Evolutionary conservation across 2,797 vertebrate genomes (phyloP), one percentile per base, ranked within the genome.

Genomic region (Trichosurus vulpecula): DNA sequence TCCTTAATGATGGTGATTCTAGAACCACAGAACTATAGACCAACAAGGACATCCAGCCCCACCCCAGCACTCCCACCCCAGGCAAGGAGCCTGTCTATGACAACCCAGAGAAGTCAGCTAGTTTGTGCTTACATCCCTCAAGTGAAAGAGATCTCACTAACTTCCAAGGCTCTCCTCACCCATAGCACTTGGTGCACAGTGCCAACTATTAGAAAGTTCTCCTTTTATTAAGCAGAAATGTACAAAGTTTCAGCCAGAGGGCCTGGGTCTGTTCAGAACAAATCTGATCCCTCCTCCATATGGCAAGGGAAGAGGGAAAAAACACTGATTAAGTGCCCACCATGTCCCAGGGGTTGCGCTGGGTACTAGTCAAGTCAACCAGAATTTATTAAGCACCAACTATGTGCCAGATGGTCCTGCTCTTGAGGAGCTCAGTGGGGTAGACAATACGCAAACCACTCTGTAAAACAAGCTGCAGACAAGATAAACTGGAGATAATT

Each of bases 381-480:
- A 61, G 66, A 6, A 47, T 47, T 35, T 66, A 66, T 35, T 14
- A n/a, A n/a, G 31, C 31, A 14, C 58, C 58, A 14, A 14, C 13
- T 35, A 13, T 4, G 31, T 29, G 31, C 31, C 31, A 35, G 13
- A 35, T 6, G 4, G 13, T 35, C 58, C 58, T 35, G 4, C 58
- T 35, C 58, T 11, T 2, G 29, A 30, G 16, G 19, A 81, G n/a
- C 19, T 81, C 66, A 2, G 0, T 41, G 16, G 6, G 61, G n/a
- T 3, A n/a, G 4, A 41, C 35, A n/a, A 8, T n/a, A 14, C 0
- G 1, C 12, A n/a, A n/a, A n/a, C 35, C 16, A 19, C 16, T 19
- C 5, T n/a, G 35, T 6, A 22, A n/a, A 74, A 74, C n/a, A 74
- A 41, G 61, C 61, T 22, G 31, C 14, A n/a, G 61, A n/a, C 1